Evolutionary conservation across 2,797 vertebrate species (phyloP).

Genomic region (Lutjanus campechanus): DNA sequence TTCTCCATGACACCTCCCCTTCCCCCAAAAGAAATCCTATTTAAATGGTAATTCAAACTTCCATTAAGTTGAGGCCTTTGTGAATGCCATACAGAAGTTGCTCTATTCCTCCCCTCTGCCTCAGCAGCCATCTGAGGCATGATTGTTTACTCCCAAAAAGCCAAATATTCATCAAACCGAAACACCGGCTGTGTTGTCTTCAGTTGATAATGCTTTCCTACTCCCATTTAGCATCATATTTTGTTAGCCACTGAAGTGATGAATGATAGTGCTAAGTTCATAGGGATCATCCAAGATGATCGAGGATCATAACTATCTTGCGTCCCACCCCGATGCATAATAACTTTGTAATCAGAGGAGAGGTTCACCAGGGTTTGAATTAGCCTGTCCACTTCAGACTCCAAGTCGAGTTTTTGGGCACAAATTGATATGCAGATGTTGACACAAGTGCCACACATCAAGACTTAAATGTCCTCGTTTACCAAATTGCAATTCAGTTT

Average conservation of each 20-base stretch:
- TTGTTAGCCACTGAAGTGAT: slow-evolving; percentile 56
- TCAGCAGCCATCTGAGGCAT: slow-evolving; percentile 68
- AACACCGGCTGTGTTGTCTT: slow-evolving; percentile 59
- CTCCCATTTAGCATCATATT: slow-evolving; percentile 67
- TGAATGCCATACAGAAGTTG: slow-evolving; percentile 79
- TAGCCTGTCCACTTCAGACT: slow-evolving; percentile 42
- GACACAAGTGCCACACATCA: slow-evolving; percentile 49
- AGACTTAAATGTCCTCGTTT: slow-evolving; percentile 48
- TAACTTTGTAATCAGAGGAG: slow-evolving; percentile 63
- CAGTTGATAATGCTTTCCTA: slow-evolving; percentile 65
- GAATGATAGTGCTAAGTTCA: slow-evolving; percentile 59
- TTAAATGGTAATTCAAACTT: slow-evolving; percentile 89
- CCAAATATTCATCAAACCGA: slow-evolving; percentile 79
- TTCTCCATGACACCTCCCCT: slow-evolving; percentile 76
- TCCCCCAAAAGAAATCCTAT: slow-evolving; percentile 84
- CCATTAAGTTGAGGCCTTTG: slow-evolving; percentile 82
- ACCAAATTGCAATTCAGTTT: slow-evolving; percentile 53
- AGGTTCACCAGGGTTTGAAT: slow-evolving; percentile 41
- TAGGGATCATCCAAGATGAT: slow-evolving; percentile 57
- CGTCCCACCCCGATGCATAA: slow-evolving; percentile 37
- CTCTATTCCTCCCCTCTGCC: slow-evolving; percentile 67
- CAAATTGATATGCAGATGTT: slow-evolving; percentile 60
- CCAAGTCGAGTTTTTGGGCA: slow-evolving; percentile 5
- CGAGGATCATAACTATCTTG: slow-evolving; percentile 19
- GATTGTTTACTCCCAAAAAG: slow-evolving; percentile 80